Evolutionary conservation across 2,888 invertebrate genomes (phyloP).

Genomic region (Parnassius glacialis): DNA sequence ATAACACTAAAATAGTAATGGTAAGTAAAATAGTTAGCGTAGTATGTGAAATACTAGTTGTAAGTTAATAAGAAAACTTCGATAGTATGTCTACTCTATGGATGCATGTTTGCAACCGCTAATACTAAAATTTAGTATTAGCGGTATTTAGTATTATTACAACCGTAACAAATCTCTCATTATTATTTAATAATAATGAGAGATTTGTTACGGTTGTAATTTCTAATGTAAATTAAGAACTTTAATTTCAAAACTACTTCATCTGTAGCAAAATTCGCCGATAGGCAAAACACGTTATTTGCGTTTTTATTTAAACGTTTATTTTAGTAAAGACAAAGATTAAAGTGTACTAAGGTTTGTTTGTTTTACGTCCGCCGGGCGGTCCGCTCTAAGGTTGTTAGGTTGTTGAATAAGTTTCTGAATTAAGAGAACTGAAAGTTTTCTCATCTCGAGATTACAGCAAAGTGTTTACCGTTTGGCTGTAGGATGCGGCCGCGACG

Average conservation of each 20-base stretch:
- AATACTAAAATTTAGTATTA: too few relatives aligned
- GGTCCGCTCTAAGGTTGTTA: slow-evolving; percentile 80
- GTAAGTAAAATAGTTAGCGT: neutral
- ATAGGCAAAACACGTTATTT: slow-evolving; percentile 15
- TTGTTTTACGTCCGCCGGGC: slow-evolving; percentile 68
- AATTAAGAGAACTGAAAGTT: slow-evolving; percentile 82
- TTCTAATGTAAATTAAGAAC: neutral
- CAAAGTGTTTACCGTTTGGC: slow-evolving; percentile 82
- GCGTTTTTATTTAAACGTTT: slow-evolving; percentile 48
- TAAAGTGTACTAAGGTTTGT: slow-evolving; percentile 71
- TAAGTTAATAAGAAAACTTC: slow-evolving; percentile 14
- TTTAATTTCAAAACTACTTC: neutral
- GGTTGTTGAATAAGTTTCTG: slow-evolving; percentile 82
- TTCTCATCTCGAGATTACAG: slow-evolving; percentile 82
- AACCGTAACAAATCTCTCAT: too few relatives aligned
- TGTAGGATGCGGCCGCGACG: slow-evolving; percentile 69
- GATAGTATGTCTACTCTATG: slow-evolving; percentile 10
- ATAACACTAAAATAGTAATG: too few relatives aligned
- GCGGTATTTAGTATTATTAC: too few relatives aligned
- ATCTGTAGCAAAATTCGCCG: neutral
- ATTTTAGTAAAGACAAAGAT: slow-evolving; percentile 59
- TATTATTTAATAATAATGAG: too few relatives aligned
- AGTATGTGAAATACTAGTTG: too few relatives aligned
- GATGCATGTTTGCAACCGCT: slow-evolving; percentile 1
- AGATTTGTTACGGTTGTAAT: slow-evolving; percentile 2